A percentile compares a stretch with the other conserved stretches of the same genome.
Evolutionary conservation across 1,140 invertebrate genomes (phyloP).

Genomic region (Aphaenogaster ashmeadi): DNA sequence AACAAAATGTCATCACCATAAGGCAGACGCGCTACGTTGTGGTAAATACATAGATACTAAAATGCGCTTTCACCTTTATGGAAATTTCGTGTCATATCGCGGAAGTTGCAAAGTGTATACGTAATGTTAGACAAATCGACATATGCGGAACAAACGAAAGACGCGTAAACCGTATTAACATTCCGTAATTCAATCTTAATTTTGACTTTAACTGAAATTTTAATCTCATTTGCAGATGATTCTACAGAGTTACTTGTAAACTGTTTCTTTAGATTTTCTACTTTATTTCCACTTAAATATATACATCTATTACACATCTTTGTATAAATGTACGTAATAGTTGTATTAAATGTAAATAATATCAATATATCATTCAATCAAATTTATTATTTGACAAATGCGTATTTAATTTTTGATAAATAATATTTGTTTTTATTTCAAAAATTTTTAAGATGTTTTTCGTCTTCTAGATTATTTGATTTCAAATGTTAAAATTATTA

Average conservation of each 20-base stretch:
- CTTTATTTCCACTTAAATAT: not conserved
- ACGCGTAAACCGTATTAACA: conserved; percentile 13
- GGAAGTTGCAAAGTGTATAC: conserved; percentile 20
- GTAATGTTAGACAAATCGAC: not conserved
- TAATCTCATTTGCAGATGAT: conserved; percentile 1
- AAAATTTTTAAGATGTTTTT: not conserved
- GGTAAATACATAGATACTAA: conserved; percentile 29
- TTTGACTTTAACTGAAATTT: not conserved
- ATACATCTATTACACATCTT: not conserved
- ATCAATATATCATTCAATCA: not conserved
- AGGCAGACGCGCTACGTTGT: conserved; percentile 49
- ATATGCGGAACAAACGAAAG: not conserved
- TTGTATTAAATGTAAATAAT: not conserved
- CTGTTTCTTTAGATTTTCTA: not conserved
- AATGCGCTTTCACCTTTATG: conserved; percentile 68
- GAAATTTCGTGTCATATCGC: conserved; percentile 65
- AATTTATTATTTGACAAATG: not conserved
- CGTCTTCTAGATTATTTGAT: not conserved
- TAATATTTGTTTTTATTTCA: not conserved
- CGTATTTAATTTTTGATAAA: not conserved
- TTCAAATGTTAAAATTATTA: not conserved
- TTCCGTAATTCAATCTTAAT: not conserved
- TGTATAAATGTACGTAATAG: not conserved
- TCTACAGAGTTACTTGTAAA: not conserved
- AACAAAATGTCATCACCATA: conserved; percentile 70